Evolutionary conservation across 2,888 invertebrate genomes (phyloP).

Genomic region (Coelopa pilipes): DNA sequence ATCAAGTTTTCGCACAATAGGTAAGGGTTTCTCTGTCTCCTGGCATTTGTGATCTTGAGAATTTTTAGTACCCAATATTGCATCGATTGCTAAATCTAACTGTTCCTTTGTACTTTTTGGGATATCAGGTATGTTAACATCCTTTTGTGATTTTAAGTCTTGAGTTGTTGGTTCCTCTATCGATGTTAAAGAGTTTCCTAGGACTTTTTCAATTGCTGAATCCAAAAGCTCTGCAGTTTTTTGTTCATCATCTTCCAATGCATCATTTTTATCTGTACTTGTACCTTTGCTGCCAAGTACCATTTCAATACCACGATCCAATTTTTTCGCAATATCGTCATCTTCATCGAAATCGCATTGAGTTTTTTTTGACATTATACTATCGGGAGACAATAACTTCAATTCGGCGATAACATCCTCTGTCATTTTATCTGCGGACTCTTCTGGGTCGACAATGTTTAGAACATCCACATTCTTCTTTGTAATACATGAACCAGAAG

Average conservation of each 20-base stretch:
- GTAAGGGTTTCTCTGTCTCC: background rate
- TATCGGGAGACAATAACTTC: conserved; percentile 29
- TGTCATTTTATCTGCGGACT: conserved; percentile 18
- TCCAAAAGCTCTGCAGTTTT: conserved; percentile 31
- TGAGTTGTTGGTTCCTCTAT: background rate
- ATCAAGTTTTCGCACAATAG: conserved; percentile 15
- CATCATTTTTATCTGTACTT: background rate
- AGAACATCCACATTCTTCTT: no score
- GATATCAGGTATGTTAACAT: background rate
- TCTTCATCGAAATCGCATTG: background rate
- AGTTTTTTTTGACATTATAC: background rate
- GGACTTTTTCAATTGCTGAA: conserved; percentile 22
- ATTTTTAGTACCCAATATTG: conserved; percentile 3
- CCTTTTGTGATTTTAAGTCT: background rate
- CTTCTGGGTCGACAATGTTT: background rate
- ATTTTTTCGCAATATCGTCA: conserved; percentile 15
- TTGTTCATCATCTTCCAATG: conserved; percentile 12
- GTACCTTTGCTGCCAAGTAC: conserved; percentile 17
- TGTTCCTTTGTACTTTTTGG: conserved; percentile 12
- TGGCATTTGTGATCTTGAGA: background rate
- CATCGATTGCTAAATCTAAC: conserved; percentile 9
- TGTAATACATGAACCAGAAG: no score
- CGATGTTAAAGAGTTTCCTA: conserved; percentile 11
- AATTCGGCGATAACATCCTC: conserved; percentile 33
- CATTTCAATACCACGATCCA: conserved; percentile 8